These are phyloP conservation scores for Ganaspis brasiliensis DNA, from an alignment of 2,888 invertebrate genomes.

Conservation along the genomic window DNA sequence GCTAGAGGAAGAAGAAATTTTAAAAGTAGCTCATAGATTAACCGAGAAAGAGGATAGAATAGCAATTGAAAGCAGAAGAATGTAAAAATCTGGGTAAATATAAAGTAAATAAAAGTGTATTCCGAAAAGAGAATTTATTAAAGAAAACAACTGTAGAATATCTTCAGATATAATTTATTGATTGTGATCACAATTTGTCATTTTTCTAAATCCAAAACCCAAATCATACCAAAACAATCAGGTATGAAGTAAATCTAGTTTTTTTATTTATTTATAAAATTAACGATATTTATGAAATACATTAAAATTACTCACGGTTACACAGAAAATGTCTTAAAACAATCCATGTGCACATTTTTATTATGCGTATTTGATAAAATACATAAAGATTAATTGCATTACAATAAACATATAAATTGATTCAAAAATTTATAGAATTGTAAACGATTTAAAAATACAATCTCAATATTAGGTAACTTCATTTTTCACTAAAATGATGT, in stretches of 20 bases:
- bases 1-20: not conserved
- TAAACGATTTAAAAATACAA: slow-evolving; percentile 14
- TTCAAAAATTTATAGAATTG: not conserved
- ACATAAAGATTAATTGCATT: not conserved
- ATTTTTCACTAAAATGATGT: not conserved
- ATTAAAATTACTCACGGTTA: not conserved
- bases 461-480: slow-evolving; percentile 30
- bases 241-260: not conserved
- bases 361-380: slow-evolving; percentile 20
- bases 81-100: not conserved
- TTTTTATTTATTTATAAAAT: not conserved
- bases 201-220: slow-evolving; percentile 10
- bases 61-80: too few species aligned
- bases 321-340: not conserved
- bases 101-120: not conserved
- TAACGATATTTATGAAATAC: not conserved
- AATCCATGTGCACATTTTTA: not conserved
- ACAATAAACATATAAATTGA: slow-evolving; percentile 21
- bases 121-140: not conserved
- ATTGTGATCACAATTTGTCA: slow-evolving; percentile 29
- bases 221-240: not conserved
- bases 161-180: slow-evolving; percentile 13
- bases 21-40: not conserved
- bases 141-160: slow-evolving; percentile 6
- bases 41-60: not conserved